A percentile compares a stretch with the other conserved stretches of the same genome.
These are phyloP conservation scores for Hoplias malabaricus DNA, from an alignment of 2,113 vertebrate species.

Conservation along the genomic window DNA sequence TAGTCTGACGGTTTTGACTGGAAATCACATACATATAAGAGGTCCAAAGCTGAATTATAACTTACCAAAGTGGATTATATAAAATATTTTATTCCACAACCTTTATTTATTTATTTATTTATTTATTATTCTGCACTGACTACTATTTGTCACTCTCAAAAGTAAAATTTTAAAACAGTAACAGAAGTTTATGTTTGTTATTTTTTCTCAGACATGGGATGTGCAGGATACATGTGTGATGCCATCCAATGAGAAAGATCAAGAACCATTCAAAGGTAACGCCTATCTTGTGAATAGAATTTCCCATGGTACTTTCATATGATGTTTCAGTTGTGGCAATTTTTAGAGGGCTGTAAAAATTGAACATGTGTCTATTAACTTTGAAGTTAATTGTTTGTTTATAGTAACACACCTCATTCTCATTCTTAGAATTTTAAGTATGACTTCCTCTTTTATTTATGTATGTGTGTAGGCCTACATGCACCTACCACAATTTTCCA, in stretches of 20 bases:
- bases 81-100: too few relatives aligned
- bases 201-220: background rate
- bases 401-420: background rate
- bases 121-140: too few relatives aligned
- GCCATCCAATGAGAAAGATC: background rate
- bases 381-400: background rate
- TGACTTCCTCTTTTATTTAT: conserved; percentile 36
- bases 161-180: background rate
- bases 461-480: conserved; percentile 12
- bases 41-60: too few relatives aligned
- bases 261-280: background rate
- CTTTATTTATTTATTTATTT: too few relatives aligned
- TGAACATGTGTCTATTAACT: background rate
- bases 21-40: too few relatives aligned
- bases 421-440: background rate
- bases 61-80: too few relatives aligned
- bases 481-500: conserved; percentile 30
- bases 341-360: background rate
- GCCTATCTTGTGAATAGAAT: background rate
- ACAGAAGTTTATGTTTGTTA: background rate
- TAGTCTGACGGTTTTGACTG: too few relatives aligned
- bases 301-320: background rate
- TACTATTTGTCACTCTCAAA: background rate
- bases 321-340: background rate
- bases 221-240: background rate